phyloP scores from a whole-genome alignment of 2,797 vertebrate genomes.

The Austrolebias charrua region DNA sequence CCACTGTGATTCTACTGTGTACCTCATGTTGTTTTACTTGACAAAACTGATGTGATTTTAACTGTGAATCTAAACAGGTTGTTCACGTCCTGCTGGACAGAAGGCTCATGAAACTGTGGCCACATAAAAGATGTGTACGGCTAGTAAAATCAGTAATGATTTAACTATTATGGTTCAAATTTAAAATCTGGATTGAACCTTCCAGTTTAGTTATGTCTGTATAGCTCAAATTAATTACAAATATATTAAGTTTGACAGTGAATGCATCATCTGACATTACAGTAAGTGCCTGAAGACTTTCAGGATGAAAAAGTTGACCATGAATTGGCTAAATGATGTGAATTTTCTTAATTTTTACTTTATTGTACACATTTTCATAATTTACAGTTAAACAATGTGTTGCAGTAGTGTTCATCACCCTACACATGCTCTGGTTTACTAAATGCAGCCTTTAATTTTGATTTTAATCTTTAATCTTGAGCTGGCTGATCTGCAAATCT shows the following conservation, averaged over 20 bases:
- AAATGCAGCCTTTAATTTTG: not conserved
- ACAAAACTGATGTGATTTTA: slow-evolving; percentile 16
- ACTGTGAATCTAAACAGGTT: slow-evolving; percentile 18
- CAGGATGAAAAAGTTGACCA: not conserved
- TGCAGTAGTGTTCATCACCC: slow-evolving; percentile 1
- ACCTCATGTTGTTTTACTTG: not conserved
- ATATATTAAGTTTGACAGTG: not conserved
- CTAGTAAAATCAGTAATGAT: not conserved
- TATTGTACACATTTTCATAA: too few relatives aligned
- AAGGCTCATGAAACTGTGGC: slow-evolving; percentile 20
- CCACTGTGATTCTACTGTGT: too few relatives aligned
- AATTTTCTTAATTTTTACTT: slow-evolving; percentile 7
- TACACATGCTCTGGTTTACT: not conserved
- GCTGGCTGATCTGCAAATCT: not conserved
- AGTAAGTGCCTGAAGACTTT: slow-evolving; percentile 29
- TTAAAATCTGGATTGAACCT: not conserved
- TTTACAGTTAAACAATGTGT: not conserved
- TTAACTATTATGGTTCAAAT: not conserved
- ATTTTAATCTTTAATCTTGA: not conserved
- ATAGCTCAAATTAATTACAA: too few relatives aligned
- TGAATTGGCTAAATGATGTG: not conserved
- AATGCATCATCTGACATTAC: not conserved
- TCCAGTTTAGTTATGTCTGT: not conserved
- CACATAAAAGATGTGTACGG: too few relatives aligned
- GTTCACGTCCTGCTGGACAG: slow-evolving; percentile 7